phyloP scores from a whole-genome alignment of 1,140 invertebrate genomes.

The Saccostrea echinata region DNA sequence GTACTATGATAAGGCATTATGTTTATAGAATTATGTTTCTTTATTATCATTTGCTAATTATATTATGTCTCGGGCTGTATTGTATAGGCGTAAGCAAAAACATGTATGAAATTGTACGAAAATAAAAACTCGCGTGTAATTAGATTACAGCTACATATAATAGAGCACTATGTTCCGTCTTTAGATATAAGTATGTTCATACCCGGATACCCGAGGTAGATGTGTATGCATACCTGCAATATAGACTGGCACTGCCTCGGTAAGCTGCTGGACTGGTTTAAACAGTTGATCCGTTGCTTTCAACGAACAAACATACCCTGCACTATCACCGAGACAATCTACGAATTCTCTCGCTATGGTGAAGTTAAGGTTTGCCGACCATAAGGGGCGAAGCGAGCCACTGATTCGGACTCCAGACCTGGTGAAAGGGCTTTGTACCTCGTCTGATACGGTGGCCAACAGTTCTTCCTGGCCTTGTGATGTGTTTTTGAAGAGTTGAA shows the following conservation, averaged over 20 bases:
- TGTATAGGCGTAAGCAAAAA: too few species aligned
- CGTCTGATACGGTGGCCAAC: not conserved
- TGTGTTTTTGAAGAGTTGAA: not conserved
- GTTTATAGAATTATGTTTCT: too few species aligned
- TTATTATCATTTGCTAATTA: too few species aligned
- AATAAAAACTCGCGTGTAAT: too few species aligned
- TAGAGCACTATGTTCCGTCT: too few species aligned
- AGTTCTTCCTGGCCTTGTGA: not conserved
- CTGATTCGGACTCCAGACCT: not conserved
- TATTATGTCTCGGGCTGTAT: too few species aligned
- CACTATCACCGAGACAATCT: not conserved
- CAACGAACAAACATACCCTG: slow-evolving; percentile 1
- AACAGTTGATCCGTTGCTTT: not conserved
- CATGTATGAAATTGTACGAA: too few species aligned
- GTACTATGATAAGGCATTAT: too few species aligned
- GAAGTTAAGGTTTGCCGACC: not conserved
- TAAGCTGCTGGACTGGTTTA: not conserved
- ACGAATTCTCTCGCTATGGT: slow-evolving; percentile 1
- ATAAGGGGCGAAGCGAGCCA: not conserved
- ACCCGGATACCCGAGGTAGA: not conserved
- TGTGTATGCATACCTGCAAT: not conserved
- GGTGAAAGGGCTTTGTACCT: not conserved
- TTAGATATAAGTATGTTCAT: too few species aligned
- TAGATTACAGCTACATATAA: too few species aligned
- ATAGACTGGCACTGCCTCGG: not conserved